phyloP scores from a whole-genome alignment of 2,113 vertebrate species.

The Cyprinodon variegatus region DNA sequence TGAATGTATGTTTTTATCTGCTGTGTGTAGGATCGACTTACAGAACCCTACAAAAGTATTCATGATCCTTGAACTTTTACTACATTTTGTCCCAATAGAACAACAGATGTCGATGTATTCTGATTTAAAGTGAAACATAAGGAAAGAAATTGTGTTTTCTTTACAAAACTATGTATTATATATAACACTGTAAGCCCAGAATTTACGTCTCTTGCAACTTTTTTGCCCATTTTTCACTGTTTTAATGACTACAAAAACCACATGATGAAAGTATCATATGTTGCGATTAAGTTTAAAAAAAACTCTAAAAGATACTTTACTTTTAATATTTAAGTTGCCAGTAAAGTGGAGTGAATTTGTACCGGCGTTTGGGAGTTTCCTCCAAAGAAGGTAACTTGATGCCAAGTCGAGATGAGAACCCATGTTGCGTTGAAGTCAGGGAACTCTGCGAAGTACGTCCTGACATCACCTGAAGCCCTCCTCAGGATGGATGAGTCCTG shows the following conservation, averaged over 20 bases:
- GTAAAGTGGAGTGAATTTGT: conserved; percentile 38
- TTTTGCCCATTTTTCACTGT: too few species aligned
- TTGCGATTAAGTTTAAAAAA: not conserved
- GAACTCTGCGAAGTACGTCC: conserved; percentile 88
- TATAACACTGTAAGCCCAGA: too few species aligned
- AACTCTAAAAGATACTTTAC: not conserved
- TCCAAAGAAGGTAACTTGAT: conserved; percentile 95
- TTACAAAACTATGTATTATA: too few species aligned
- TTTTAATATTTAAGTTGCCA: too few species aligned
- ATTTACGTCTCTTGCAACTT: too few species aligned
- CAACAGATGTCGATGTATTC: too few species aligned
- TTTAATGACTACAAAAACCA: too few species aligned
- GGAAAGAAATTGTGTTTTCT: too few species aligned
- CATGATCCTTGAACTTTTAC: not conserved
- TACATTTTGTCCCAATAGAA: too few species aligned
- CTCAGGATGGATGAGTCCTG: conserved; percentile 79
- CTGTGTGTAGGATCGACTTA: too few species aligned
- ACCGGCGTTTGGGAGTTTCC: conserved; percentile 89
- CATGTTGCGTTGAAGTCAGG: conserved; percentile 85
- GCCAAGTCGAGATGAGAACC: conserved; percentile 93
- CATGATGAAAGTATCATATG: not conserved
- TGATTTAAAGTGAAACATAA: too few species aligned
- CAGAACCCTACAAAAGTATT: not conserved
- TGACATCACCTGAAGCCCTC: conserved; percentile 84
- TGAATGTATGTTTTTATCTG: too few species aligned